phyloP scores from a whole-genome alignment of 2,797 vertebrate genomes.

The Oreochromis grahami region DNA sequence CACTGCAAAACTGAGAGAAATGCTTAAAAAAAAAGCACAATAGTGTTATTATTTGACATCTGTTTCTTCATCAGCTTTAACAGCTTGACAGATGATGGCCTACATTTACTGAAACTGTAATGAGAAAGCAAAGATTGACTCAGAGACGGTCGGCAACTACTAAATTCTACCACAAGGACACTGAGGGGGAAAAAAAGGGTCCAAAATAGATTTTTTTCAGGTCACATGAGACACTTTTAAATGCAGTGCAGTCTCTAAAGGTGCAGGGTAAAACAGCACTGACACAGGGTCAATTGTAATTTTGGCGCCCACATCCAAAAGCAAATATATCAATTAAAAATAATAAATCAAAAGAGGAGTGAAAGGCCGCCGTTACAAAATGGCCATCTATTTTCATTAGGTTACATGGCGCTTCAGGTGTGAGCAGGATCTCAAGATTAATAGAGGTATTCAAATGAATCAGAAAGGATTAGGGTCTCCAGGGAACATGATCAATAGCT shows the following conservation, averaged over 20 bases:
- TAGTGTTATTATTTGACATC: constrained; percentile 57
- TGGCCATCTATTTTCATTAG: constrained; percentile 83
- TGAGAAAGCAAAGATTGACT: constrained; percentile 50
- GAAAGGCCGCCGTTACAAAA: constrained; percentile 57
- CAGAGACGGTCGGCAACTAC: constrained; percentile 21
- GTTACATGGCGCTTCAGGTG: constrained; percentile 66
- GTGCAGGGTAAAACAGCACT: constrained; percentile 53
- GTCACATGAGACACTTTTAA: constrained; percentile 64
- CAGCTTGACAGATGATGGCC: constrained; percentile 45
- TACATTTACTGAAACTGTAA: constrained; percentile 43
- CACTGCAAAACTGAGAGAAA: constrained; percentile 36
- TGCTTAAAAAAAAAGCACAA: constrained; percentile 10
- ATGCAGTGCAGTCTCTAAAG: constrained; percentile 50
- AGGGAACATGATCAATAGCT: constrained; percentile 76
- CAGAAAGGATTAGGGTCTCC: constrained; percentile 83
- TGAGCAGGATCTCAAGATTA: constrained; percentile 81
- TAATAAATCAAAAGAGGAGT: constrained; percentile 76
- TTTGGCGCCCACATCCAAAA: constrained; percentile 68
- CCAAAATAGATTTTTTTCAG: constrained; percentile 57
- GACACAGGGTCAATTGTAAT: constrained; percentile 80
- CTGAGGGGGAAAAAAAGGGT: constrained; percentile 26
- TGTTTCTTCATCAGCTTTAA: constrained; percentile 57
- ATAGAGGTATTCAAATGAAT: constrained; percentile 87
- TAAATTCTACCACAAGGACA: constrained; percentile 57
- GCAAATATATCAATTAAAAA: constrained; percentile 84